Evolutionary conservation across 2,797 vertebrate species (phyloP), one percentile per base, ranked within the genome.

Genomic region (Pterois miles): DNA sequence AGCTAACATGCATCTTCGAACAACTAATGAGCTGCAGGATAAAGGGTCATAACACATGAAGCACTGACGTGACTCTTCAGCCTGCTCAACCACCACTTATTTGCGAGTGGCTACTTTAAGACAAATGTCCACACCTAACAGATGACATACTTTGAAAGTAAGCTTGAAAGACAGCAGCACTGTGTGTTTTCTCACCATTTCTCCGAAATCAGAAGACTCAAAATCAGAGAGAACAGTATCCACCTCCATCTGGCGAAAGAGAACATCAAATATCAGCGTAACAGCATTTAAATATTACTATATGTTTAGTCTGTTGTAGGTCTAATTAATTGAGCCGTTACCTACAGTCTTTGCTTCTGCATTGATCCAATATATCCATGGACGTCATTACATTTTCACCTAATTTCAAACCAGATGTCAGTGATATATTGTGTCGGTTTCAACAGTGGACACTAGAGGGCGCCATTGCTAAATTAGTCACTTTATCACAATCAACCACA

Each of bases 161-260:
- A 25, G 25, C 3, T 43, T 18, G 7, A 1, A 34, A 27, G 0
- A 40, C 20, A 6, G 33, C 2, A 59, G 38, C 16, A 18, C 9
- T n/a, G 46, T 50, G 31, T 33, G 25, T 8, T 2, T 36, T 54
- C 92, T 95, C 91, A 99, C 98, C 97, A 99, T 95, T 90, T 99
- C 98, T 89, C 95, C 97, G 94, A 99, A 99, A 89, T 99, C 98
- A 63, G 97, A 97, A 0, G 98, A 97, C 89, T 99, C 98, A 79
- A 99, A 95, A 86, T 98, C 97, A 81, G 96, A 98, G 40, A 99
- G 89, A 31, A 96, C 94, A 1, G 96, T 96, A 71, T 99, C 97
- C 77, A 99, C 95, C 90, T 99, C 97, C 88, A 96, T 85, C 98
- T 99, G 89, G 78, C 91, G 90, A 52, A 36, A 67, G 27, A 89